Evolutionary conservation across 64 coral and sea anemone genomes (phyloP), one percentile per base, ranked within the genome.

Genomic region (Montipora efflorescens): DNA sequence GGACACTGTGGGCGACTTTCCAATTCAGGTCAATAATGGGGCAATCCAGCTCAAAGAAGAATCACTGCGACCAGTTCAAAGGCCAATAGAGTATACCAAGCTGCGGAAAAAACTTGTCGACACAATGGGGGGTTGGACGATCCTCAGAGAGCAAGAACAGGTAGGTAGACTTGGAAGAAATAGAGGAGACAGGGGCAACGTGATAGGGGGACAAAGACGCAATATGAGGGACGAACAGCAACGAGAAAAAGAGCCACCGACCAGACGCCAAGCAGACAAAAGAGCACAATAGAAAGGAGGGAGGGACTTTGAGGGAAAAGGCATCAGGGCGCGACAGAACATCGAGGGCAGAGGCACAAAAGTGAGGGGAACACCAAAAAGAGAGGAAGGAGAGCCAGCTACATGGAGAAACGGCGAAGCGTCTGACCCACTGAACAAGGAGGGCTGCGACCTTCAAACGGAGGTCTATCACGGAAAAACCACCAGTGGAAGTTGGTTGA

Each of bases 1-100:
- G 12, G 7, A 88, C 70, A 5, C 87, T 73, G 45, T 88, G 87
- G 11, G 87, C 87, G 21, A 88, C 71, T 3, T 87, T 87, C 84
- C 88, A 90, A 1, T 43, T 45, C 1, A 90, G 49, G n/a, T 90
- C 73, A 19, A 90, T 79, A 13, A 78, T 36, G 0, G 11, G 52
- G 0, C 23, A 28, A 48, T 90, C 88, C 0, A 79, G 21, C 6
- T 22, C 23, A n/a, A 79, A 76, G 7, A 79, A 28, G 0, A 46
- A 59, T 1, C 69, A 16, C 45, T 59, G 5, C 0, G 11, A 6
- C 88, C 76, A 90, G 0, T 61, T 79, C 1, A 5, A 20, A 12
- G 75, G 53, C 88, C 88, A 90, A 14, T 66, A 69, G 10, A 79
- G 36, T 11, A 1, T 4, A 0, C 52, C 75, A 25, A 13, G 68